Conservation (phyloP, 2,888 invertebrate species). For the Heliothis peltigera region DNA sequence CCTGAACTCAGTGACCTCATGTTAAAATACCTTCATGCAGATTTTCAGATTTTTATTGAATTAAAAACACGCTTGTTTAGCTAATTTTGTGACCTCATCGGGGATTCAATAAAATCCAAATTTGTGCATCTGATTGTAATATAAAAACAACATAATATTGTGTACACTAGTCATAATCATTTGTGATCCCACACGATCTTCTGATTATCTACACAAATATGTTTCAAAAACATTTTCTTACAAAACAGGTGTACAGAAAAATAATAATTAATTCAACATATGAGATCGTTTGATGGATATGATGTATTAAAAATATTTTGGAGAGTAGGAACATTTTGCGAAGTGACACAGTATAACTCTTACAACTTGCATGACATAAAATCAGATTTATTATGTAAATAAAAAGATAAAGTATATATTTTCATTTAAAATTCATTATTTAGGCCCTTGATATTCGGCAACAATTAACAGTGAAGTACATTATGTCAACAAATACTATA, state of each 20-base stretch:
- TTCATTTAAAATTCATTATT: not conserved
- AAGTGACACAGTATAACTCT: not conserved
- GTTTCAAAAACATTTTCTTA: constrained; percentile 13
- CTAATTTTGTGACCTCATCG: not conserved
- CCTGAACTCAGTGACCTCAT: not conserved
- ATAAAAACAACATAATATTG: not conserved
- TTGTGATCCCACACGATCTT: constrained; percentile 11
- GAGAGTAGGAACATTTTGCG: constrained; percentile 29
- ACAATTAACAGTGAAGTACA: constrained; percentile 8
- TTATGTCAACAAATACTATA: constrained; percentile 3
- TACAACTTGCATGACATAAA: not conserved
- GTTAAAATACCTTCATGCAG: not conserved
- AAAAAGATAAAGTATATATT: not conserved
- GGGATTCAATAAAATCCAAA: constrained; percentile 49
- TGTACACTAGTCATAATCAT: not conserved
- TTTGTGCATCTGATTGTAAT: constrained; percentile 30
- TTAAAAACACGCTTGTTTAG: not conserved
- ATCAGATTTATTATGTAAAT: not conserved
- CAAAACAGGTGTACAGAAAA: constrained; percentile 23
- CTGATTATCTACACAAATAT: constrained; percentile 6
- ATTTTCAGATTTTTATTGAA: not conserved
- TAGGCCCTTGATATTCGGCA: constrained; percentile 5
- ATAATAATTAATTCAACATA: constrained; percentile 26
- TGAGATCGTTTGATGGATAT: constrained; percentile 42
- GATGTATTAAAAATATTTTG: not conserved